Evolutionary conservation across 1,140 invertebrate genomes (phyloP), one percentile per base, ranked within the genome.

Genomic region (Colletes latitarsis): DNA sequence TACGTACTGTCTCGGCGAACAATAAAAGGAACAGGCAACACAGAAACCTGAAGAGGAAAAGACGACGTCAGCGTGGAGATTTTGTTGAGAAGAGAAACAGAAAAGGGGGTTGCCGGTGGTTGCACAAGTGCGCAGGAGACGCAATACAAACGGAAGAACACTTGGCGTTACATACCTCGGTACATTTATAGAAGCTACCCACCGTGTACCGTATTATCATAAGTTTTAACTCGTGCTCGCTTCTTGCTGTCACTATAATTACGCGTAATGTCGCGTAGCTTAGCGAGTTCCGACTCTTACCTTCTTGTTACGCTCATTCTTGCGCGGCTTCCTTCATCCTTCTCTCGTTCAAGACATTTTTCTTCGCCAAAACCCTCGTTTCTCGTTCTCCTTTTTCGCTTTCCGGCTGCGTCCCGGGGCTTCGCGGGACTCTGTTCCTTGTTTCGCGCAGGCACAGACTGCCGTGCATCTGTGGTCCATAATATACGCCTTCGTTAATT

Each of bases 181-280:
- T 49, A 55, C 21, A 70, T 78, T 71, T 82, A 62, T 60, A 76
- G 70, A n/a, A 17, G 68, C 64, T 69, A n/a, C 63, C 68, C 58
- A 67, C 64, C 58, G 68, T 46, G 81, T 76, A 80, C 49, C 68
- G 64, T 86, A 87, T 89, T 88, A 88, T 86, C 82, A 84, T 88
- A 86, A 88, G 79, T 88, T 88, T 84, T 84, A 88, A 82, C 79
- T 82, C 57, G 80, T 67, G 84, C 77, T 74, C 77, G 77, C 77
- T 88, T 84, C 77, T 86, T 82, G 83, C 82, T 86, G 87, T 88
- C 82, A 69, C 84, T 84, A 82, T 88, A 88, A 88, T 88, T 88
- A 88, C 70, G 82, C 74, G 81, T 88, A 88, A 88, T 84, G 86
- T 75, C 77, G 77, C 81, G 68, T 77, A 78, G 71, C 77, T 69